Evolutionary conservation across 1,140 invertebrate genomes (phyloP).

Genomic region (Polypedilum vanderplanki): DNA sequence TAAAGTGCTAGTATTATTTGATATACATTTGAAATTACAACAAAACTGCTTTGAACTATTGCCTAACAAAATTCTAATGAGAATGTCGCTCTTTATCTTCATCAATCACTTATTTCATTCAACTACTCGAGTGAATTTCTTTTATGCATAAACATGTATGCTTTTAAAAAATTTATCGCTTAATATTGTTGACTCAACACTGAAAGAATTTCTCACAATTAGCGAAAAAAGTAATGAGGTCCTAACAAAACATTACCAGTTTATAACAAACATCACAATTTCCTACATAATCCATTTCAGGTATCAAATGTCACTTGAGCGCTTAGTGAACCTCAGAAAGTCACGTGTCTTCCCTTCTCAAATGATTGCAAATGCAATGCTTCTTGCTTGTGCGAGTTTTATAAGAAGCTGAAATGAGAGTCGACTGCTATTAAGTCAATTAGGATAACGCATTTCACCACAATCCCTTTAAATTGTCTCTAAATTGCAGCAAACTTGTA

Average conservation of each 20-base stretch:
- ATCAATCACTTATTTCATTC: neutral
- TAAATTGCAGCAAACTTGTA: neutral
- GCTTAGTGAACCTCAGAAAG: slow-evolving; percentile 16
- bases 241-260: neutral
- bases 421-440: neutral
- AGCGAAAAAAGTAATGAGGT: neutral
- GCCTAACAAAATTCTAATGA: neutral
- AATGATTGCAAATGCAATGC: neutral
- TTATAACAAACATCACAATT: neutral
- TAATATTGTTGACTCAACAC: neutral
- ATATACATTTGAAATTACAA: no score
- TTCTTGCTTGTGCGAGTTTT: neutral
- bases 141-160: neutral
- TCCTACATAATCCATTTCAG: neutral
- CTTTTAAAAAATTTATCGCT: neutral
- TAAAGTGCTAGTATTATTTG: neutral
- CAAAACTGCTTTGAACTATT: no score
- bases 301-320: slow-evolving; percentile 8
- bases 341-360: neutral
- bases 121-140: neutral
- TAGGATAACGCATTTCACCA: neutral
- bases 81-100: neutral
- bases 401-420: neutral
- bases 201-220: neutral
- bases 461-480: neutral